Conservation (phyloP, 1,140 invertebrate genomes). For the Plutomurus gul region DNA sequence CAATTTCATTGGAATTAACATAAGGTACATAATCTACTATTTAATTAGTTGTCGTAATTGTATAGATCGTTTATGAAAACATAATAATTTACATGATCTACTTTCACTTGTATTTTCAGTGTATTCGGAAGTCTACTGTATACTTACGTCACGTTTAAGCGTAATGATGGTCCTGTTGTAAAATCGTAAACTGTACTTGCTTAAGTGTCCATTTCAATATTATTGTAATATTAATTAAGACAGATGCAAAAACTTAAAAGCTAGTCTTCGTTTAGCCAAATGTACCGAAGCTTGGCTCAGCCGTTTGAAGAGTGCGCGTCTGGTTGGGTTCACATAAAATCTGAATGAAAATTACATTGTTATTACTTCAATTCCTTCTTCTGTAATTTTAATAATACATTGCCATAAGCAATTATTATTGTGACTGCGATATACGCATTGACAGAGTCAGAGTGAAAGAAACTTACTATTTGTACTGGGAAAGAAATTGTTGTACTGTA, state of each 20-base stretch:
- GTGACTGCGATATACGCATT: too few relatives aligned
- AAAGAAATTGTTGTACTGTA: too few relatives aligned
- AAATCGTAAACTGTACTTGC: neutral
- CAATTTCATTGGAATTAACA: constrained; percentile 93
- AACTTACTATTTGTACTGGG: too few relatives aligned
- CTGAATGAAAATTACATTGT: neutral
- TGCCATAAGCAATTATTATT: too few relatives aligned
- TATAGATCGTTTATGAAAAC: constrained; percentile 7
- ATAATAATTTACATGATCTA: neutral
- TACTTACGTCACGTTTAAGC: constrained; percentile 75
- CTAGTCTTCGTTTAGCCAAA: constrained; percentile 26
- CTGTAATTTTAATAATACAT: too few relatives aligned
- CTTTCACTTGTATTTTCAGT: constrained; percentile 59
- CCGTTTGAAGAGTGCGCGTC: too few relatives aligned
- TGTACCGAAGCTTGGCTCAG: constrained; percentile 15
- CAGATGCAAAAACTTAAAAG: constrained; percentile 1
- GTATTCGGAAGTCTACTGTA: constrained; percentile 80
- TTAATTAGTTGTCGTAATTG: neutral
- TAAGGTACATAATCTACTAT: constrained; percentile 64
- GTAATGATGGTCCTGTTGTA: neutral
- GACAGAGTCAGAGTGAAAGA: too few relatives aligned
- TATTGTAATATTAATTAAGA: too few relatives aligned
- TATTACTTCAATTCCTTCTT: too few relatives aligned
- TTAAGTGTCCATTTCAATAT: neutral
- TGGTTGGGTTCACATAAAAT: neutral